These are phyloP conservation scores for Cephalopterus ornatus DNA, from an alignment of 2,113 vertebrate species.

Conservation along the genomic window DNA sequence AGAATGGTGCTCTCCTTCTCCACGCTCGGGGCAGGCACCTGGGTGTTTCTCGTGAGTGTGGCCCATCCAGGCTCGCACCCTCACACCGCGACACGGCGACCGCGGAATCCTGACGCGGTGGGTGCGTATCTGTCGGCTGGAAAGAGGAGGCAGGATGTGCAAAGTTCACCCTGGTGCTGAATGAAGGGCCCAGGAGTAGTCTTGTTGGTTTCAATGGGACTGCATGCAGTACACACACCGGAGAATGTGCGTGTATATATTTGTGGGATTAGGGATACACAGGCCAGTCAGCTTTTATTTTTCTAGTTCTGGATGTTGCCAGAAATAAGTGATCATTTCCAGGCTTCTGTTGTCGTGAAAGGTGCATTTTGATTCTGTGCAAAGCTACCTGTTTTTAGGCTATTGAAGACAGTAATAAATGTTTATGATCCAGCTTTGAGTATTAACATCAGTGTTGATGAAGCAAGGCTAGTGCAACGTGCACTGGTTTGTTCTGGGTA, in stretches of 20 bases:
- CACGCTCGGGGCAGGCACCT: not conserved
- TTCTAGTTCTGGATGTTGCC: not conserved
- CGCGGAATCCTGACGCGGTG: accelerated
- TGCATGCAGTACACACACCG: accelerated
- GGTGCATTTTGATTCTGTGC: not conserved
- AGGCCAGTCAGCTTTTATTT: not conserved
- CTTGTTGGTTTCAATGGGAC: not conserved
- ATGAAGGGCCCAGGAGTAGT: accelerated
- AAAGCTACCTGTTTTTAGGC: not conserved
- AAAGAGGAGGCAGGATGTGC: accelerated
- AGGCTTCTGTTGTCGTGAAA: not conserved
- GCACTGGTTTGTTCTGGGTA: accelerated
- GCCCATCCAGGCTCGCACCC: accelerated
- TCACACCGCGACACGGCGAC: accelerated
- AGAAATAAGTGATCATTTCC: not conserved
- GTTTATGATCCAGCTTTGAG: not conserved
- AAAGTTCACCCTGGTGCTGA: not conserved
- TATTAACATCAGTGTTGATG: not conserved
- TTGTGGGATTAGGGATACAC: not conserved
- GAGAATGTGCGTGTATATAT: not conserved
- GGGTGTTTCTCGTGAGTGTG: accelerated
- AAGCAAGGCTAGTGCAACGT: not conserved
- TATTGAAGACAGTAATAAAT: not conserved
- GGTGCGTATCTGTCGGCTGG: accelerated
- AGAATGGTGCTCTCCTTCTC: not conserved